Evolutionary conservation across 2,888 invertebrate species (phyloP), one percentile per base, ranked within the genome.

Genomic region (Mythimna loreyi): DNA sequence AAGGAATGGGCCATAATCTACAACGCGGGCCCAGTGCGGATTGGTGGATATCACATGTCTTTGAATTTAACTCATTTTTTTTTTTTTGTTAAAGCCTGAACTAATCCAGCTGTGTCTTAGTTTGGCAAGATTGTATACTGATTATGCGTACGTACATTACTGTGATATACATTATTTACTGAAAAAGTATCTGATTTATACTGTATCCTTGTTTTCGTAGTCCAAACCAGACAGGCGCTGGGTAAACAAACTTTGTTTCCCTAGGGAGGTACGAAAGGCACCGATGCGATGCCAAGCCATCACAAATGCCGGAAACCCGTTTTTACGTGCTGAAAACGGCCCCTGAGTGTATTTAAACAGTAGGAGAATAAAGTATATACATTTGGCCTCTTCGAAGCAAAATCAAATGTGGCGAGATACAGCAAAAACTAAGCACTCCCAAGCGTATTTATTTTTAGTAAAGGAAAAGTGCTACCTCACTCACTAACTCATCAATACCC

Each of bases 221-320:
- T 66, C 19, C 23, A n/a, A 30, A 40, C 19, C 47, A 65, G 28
- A 64, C 52, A 40, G 36, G 11, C 40, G 21, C 5, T 8, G 55
- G 1, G 47, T 66, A 75, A 75, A 71, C 67, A 75, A 71, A 71
- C 67, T 55, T 66, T 49, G 55, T 40, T 13, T 49, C 70, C 75
- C 70, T 11, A 0, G 70, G 70, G 70, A 55, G 8, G 19, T 21
- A 47, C 11, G 11, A 50, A n/a, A 45, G 23, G 64, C 28, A 55
- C 47, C 21, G 30, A 40, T 49, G 70, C 47, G 47, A 75, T 66
- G 25, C 25, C 1, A n/a, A 28, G 65, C 36, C 45, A 47, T 70
- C 75, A 66, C 53, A 66, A 55, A 43, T 55, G 40, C 19, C 55
- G 47, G 67, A 65, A 73, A 43, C 25, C 25, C 40, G 30, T 47